phyloP scores from a whole-genome alignment of 2,888 invertebrate species.

The Drosophila gaucha region DNA sequence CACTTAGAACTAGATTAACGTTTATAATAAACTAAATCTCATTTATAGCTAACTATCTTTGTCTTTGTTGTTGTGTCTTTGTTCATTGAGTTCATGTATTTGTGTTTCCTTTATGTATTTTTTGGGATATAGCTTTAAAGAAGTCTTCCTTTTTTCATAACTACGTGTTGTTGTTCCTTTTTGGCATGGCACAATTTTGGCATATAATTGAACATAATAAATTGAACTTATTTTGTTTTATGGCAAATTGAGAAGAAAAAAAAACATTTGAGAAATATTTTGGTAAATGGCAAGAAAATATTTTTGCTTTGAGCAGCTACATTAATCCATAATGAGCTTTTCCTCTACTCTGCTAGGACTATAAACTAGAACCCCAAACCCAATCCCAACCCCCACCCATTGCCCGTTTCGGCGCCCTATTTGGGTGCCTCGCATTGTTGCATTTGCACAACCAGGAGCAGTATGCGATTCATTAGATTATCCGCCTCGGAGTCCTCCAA shows the following conservation, averaged over 20 bases:
- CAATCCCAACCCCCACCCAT: background rate
- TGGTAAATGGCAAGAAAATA: slow-evolving; percentile 41
- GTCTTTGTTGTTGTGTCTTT: slow-evolving; percentile 55
- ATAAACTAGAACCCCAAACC: slow-evolving; percentile 18
- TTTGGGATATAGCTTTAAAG: slow-evolving; percentile 45
- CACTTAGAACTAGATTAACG: slow-evolving; percentile 68
- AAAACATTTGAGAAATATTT: slow-evolving; percentile 7
- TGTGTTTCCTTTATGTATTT: slow-evolving; percentile 14
- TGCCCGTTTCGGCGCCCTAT: slow-evolving; percentile 19
- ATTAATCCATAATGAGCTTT: slow-evolving; percentile 57
- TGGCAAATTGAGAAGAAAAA: slow-evolving; percentile 46
- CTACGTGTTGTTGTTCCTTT: slow-evolving; percentile 47
- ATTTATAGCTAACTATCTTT: slow-evolving; percentile 59
- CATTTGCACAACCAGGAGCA: slow-evolving; percentile 81
- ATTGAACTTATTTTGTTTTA: no score
- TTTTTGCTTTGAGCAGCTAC: slow-evolving; percentile 59
- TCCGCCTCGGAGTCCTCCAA: slow-evolving; percentile 83
- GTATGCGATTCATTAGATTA: slow-evolving; percentile 83
- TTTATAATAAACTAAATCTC: slow-evolving; percentile 64
- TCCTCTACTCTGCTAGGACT: slow-evolving; percentile 30
- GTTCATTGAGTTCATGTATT: slow-evolving; percentile 37
- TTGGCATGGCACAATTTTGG: slow-evolving; percentile 81
- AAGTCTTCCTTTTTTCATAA: slow-evolving; percentile 29
- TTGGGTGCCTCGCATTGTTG: slow-evolving; percentile 72
- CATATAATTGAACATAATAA: slow-evolving; percentile 46